phyloP scores from a whole-genome alignment of 2,888 invertebrate genomes.

The Papilio demoleus region DNA sequence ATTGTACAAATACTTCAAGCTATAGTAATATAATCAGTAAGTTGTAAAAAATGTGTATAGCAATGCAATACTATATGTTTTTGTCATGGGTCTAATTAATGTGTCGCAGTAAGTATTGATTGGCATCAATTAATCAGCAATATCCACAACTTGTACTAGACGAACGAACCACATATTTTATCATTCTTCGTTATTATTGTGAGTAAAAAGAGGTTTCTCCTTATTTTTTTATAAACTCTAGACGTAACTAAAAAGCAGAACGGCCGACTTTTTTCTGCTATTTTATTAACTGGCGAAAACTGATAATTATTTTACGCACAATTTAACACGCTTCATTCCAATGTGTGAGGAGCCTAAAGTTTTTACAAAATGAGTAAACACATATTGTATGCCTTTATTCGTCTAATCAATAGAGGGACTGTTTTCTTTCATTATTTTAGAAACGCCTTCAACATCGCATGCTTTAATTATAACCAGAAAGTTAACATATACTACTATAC shows the following conservation, averaged over 20 bases:
- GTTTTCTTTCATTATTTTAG: constrained; percentile 31
- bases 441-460: constrained; percentile 18
- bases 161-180: not conserved
- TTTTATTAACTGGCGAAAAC: constrained; percentile 9
- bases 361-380: constrained; percentile 23
- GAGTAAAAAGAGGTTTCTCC: not conserved
- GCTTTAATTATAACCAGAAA: constrained; percentile 9
- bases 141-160: not conserved
- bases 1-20: constrained; percentile 8
- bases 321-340: constrained; percentile 17
- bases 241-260: constrained; percentile 18
- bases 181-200: not conserved
- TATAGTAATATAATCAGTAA: not conserved
- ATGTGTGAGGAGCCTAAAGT: constrained; percentile 27
- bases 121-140: constrained; percentile 9
- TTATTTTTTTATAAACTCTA: not conserved
- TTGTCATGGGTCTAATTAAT: not conserved
- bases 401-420: constrained; percentile 25
- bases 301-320: constrained; percentile 9
- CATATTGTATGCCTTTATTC: constrained; percentile 32
- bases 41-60: not conserved
- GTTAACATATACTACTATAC: not conserved
- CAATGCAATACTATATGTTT: not conserved
- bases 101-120: not conserved
- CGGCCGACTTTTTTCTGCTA: constrained; percentile 16